Base-by-base conservation (phyloP, 2,113 vertebrate species). In the Rhea pennata region DNA sequence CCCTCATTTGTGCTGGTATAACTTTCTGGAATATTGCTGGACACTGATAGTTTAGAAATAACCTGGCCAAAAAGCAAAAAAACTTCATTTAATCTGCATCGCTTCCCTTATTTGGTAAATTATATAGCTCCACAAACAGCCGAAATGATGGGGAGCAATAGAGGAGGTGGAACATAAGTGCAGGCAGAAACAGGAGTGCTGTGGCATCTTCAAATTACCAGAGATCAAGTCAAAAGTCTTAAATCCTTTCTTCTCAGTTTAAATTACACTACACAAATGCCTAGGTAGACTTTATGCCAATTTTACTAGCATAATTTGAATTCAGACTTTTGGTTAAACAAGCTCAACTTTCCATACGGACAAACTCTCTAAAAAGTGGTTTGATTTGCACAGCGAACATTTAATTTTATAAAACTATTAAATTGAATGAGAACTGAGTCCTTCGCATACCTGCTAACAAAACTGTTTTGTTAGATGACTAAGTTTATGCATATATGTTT, bases 291-390 rank as follows among this genome's bases (percentile, higher is more conserved):
- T 94, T 92, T 91, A 75, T 77, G 87, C 50, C 67, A 80, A 33
- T 87, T 94, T 92, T 70, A 72, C 87, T 78, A 87, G 84, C 58
- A 92, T 91, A 71, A 89, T 92, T 92, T 96, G 93, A 95, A 92
- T 92, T 95, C 87, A 93, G 77, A 80, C 78, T 85, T 93, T 94
- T 87, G 59, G 64, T 87, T 94, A 96, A 95, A 95, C 77, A 87
- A 92, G 67, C 79, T 77, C 50, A 88, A 44, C 27, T 87, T 88
- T 51, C 87, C 94, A 95, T 95, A 89, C 83, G 92, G 84, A 91
- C 71, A 81, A 85, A 87, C 21, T 31, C 87, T 83, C 85, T 94
- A 97, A 96, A 96, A 89, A 1, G 1, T 7, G 39, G 75, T 53
- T 92, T 90, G 75, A 95, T 65, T 96, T 93, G 92, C 81, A 56